These are phyloP conservation scores for Myanophis thanlyinensis DNA, from an alignment of 2,113 vertebrate genomes.

Conservation along the genomic window DNA sequence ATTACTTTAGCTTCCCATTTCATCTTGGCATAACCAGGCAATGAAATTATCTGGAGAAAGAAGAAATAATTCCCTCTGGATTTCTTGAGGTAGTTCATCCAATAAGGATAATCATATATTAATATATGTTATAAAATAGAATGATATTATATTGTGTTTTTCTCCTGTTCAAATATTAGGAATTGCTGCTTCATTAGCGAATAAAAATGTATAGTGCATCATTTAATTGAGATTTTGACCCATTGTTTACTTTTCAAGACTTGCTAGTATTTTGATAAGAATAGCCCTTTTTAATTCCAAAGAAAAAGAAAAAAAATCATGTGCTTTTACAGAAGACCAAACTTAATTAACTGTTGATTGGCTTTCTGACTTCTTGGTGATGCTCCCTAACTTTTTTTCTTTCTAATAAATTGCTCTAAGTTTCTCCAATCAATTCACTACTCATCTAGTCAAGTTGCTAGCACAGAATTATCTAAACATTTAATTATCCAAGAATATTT, in stretches of 20 bases:
- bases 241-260: background rate
- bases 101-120: background rate
- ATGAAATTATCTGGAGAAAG: background rate
- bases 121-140: background rate
- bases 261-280: background rate
- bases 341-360: background rate
- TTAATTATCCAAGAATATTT: constrained; percentile 14
- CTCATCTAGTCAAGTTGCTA: background rate
- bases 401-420: background rate
- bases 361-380: background rate
- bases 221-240: constrained; percentile 13
- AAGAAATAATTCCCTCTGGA: background rate
- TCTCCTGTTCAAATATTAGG: background rate
- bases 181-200: background rate
- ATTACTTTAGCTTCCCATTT: background rate
- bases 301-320: background rate
- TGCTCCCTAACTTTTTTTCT: background rate
- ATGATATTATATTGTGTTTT: background rate
- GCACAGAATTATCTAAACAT: constrained; percentile 8
- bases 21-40: background rate
- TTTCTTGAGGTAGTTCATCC: background rate
- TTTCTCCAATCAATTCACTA: background rate
- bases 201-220: background rate
- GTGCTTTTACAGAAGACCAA: background rate
- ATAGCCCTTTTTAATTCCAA: background rate